phyloP scores from a whole-genome alignment of 2,113 vertebrate genomes.

The Egretta garzetta region DNA sequence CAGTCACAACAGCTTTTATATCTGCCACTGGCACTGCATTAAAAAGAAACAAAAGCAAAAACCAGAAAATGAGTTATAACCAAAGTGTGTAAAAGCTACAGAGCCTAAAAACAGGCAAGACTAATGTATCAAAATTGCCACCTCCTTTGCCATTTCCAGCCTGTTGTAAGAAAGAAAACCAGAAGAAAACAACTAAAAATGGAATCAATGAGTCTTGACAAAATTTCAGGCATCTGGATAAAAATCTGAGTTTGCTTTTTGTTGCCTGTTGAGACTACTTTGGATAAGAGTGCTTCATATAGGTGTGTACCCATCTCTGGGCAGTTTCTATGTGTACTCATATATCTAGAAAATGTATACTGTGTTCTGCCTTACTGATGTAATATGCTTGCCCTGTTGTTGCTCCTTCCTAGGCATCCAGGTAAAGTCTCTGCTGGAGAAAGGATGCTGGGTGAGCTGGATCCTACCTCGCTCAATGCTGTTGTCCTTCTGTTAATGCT shows the following conservation, averaged over 20 bases:
- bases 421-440: not conserved
- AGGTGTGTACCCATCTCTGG: not conserved
- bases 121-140: not conserved
- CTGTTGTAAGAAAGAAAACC: not conserved
- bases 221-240: not conserved
- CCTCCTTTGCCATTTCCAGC: not conserved
- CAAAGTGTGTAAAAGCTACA: not conserved
- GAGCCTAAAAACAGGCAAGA: not conserved
- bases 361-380: not conserved
- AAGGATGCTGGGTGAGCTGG: not conserved
- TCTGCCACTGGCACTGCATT: slow-evolving; percentile 95
- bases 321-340: not conserved
- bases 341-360: not conserved
- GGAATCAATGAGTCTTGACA: not conserved
- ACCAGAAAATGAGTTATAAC: not conserved
- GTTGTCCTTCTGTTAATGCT: not conserved
- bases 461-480: not conserved
- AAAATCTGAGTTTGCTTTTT: not conserved
- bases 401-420: not conserved
- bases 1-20: slow-evolving; percentile 98
- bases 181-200: not conserved
- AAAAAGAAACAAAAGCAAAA: slow-evolving; percentile 32
- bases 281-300: not conserved
- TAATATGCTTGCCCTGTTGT: not conserved
- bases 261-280: not conserved